Evolutionary conservation across 2,797 vertebrate genomes (phyloP).

Genomic region (Myotis pilosus): DNA sequence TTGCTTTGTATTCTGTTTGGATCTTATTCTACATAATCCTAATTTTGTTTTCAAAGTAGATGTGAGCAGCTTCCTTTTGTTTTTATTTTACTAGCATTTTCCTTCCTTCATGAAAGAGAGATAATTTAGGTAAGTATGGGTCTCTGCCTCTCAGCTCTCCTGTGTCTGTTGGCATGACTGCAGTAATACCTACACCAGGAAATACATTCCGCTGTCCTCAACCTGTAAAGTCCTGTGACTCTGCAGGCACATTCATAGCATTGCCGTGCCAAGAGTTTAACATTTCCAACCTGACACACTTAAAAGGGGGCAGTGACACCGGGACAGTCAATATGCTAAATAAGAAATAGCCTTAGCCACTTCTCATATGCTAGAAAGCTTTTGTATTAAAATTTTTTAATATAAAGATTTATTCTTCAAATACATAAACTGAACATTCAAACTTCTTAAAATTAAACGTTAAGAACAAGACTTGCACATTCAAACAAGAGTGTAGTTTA

Average conservation of each 20-base stretch:
- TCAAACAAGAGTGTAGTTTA: constrained; percentile 84
- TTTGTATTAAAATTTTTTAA: constrained; percentile 42
- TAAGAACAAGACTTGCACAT: constrained; percentile 86
- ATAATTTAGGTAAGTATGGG: not conserved
- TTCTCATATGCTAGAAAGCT: not conserved
- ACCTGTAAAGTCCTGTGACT: not conserved
- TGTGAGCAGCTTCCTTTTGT: not conserved
- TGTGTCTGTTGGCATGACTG: not conserved
- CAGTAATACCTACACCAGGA: not conserved
- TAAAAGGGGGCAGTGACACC: not conserved
- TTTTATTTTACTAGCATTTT: not conserved
- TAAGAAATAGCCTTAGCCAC: not conserved
- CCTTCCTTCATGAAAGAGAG: not conserved
- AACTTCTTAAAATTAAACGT: constrained; percentile 87
- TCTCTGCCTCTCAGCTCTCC: not conserved
- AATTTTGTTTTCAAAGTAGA: not conserved
- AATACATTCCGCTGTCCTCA: not conserved
- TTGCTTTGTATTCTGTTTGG: constrained; percentile 16
- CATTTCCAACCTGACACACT: not conserved
- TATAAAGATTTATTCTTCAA: constrained; percentile 87
- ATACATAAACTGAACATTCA: constrained; percentile 85
- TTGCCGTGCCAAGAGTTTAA: not conserved
- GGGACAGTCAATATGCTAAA: not conserved
- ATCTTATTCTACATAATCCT: not conserved
- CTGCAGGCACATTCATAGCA: not conserved